Base-by-base conservation (phyloP, 2,797 vertebrate genomes). In the Leptoclinus maculatus region DNA sequence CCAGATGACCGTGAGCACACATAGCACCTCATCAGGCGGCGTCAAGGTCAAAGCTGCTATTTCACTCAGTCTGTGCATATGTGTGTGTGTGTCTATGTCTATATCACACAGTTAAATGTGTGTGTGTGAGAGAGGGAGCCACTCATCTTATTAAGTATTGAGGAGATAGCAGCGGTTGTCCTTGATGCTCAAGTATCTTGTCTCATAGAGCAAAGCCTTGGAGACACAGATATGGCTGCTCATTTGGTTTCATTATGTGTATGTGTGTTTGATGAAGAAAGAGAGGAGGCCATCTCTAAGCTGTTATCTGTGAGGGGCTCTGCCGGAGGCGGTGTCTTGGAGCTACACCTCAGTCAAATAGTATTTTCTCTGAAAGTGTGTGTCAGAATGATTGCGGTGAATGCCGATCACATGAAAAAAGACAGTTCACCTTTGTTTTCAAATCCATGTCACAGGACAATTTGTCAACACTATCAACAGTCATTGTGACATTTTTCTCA, bases 1-100 rank as follows among this genome's bases (percentile, higher is more conserved):
- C 69, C 72, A 71, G 41, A 80, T 78, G 87, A 85, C 79, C 72
- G 53, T 79, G 82, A 86, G 75, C 56, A 67, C 43, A 74, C 59
- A 83, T 80, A 88, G 74, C 74, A 9, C 67, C 66, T 88, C 78
- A 69, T 79, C 39, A 17, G 81, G 72, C 29, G 7, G 38, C 71
- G 56, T 79, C 70, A 86, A 89, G 84, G 84, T 86, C 76, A 80
- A 29, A 54, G 67, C 49, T 70, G 56, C 47, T 39, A 39, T 73
- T 54, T 68, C 19, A 38, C n/a, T 66, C 9, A 47, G 43, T 79
- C 13, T 63, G 65, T 66, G 41, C 43, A 62, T 68, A 57, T 81
- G 56, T 32, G 54, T 65, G 39, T 78, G 38, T 63, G 62, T 66
- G 56, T 56, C 68, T 68, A 57, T 79, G 51, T 45, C 7, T 17